Evolutionary conservation across 92 coral and sea anemone genomes (phyloP), one percentile per base, ranked within the genome.

Genomic region (Zoanthus sansibaricus): DNA sequence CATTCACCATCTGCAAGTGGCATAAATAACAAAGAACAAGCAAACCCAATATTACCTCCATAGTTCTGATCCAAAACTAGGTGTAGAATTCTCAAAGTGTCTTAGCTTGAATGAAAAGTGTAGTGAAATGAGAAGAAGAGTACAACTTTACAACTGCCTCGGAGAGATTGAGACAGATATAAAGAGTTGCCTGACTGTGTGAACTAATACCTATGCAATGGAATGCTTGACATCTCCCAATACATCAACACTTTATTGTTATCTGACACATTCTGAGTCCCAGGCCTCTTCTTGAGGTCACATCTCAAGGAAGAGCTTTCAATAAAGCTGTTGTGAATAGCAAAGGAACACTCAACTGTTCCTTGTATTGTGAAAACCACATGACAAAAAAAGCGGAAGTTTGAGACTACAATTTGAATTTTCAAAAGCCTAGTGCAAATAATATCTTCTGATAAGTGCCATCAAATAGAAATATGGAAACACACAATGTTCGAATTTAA

Each of bases 11-110:
- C 85, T 80, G 85, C 58, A 80, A 47, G 59, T 80, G 85, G 85
- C 18, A 80, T 80, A 46, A 47, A 80, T 80, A 80, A 80, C 66
- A 59, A 25, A 18, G 45, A 64, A 48, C 44, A n/a, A 37, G 18
- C 12, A 80, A 80, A 18, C 6, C 44, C 85, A 80, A 80, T 66
- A 80, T 80, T 80, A 80, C 85, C 85, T 80, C 85, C 85, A 80
- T 80, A 45, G 59, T 47, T 5, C 20, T 64, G 44, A 0, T 80
- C 61, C 56, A 13, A 80, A 80, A 80, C 85, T 80, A 80, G 75
- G 48, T 80, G 85, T 45, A 68, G 85, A 66, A 67, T 80, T n/a
- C 37, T 66, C 85, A 80, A 79, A 80, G 75, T 80, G 74, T 58
- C 46, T 80, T 4, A 68, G 44, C 59, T 52, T 45, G 58, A 58